Base-by-base conservation (phyloP, 2,888 invertebrate species). In the Hypselothyrea guttata region DNA sequence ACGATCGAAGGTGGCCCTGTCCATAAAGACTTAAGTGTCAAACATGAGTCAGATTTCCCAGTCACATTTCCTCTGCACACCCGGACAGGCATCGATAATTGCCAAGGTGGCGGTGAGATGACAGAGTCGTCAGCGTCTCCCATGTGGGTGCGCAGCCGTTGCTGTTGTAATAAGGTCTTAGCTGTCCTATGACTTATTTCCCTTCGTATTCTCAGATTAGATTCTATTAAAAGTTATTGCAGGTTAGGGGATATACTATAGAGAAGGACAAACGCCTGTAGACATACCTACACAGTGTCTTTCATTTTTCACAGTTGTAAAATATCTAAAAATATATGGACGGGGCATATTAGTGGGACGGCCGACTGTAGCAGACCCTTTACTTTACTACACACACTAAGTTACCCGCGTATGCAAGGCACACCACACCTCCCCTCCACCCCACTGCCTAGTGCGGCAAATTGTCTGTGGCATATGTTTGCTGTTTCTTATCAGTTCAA, bases 1-100 rank as follows among this genome's bases (percentile, higher is more conserved):
- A 70, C 70, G 70, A 70, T 70, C 64, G 49, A 54, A 60, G 64
- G 33, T 60, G 58, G 45, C 82, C 28, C 44, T 40, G 62, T 65
- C 68, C 83, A 84, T 84, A 75, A 84, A 72, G 74, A 62, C 58
- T 78, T 81, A 55, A 78, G 84, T 78, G 84, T 84, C 84, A 81
- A 44, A 37, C 57, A 59, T 78, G 78, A 78, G 65, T 78, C 78
- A 78, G 67, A 68, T 66, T 16, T 48, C 2, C 33, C 45, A 22
- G 5, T 47, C 1, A 27, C 34, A 30, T 28, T 16, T 18, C 34
- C 8, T n/a, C 22, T n/a, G 1, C 9, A 7, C 9, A 42, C 33
- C 42, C 34, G 7, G 70, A 48, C 52, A 52, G 11, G 70, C 75
- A 53, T 75, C 45, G 66, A 70, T 81, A 81, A 75, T 81, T 76